phyloP scores from a whole-genome alignment of 2,113 vertebrate genomes.

The Thymallus thymallus region DNA sequence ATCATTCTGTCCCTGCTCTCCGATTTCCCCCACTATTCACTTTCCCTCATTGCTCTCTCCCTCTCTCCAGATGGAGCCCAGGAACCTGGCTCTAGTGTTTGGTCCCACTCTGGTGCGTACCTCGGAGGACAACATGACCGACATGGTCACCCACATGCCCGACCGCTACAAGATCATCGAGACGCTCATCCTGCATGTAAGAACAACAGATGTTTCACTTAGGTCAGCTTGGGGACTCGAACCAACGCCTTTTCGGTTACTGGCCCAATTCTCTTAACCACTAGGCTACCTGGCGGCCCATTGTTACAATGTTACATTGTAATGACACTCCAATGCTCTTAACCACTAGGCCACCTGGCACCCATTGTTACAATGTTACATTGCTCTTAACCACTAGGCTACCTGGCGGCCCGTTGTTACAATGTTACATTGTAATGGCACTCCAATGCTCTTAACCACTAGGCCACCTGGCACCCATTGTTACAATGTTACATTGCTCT shows the following conservation, averaged over 20 bases:
- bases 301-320: too few relatives aligned
- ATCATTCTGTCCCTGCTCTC: neutral
- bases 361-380: too few relatives aligned
- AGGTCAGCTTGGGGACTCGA: too few relatives aligned
- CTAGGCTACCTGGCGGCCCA: too few relatives aligned
- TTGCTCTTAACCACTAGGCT: too few relatives aligned
- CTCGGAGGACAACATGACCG: slow-evolving; percentile 96
- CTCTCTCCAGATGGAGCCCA: slow-evolving; percentile 89
- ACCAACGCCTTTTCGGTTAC: too few relatives aligned
- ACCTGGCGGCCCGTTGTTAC: neutral
- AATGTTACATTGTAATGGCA: neutral
- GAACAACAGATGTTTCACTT: slow-evolving; percentile 21
- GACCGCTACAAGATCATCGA: slow-evolving; percentile 98
- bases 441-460: neutral
- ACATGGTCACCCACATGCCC: slow-evolving; percentile 98
- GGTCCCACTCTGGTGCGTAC: slow-evolving; percentile 94
- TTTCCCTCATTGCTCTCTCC: neutral
- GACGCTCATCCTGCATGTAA: slow-evolving; percentile 92
- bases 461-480: neutral
- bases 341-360: too few relatives aligned
- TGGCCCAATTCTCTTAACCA: too few relatives aligned
- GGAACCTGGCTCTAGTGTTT: slow-evolving; percentile 94
- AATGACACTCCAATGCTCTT: too few relatives aligned
- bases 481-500: neutral
- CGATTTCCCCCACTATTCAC: neutral